Evolutionary conservation across 2,888 invertebrate species (phyloP).

Genomic region (Clusia tigrina): DNA sequence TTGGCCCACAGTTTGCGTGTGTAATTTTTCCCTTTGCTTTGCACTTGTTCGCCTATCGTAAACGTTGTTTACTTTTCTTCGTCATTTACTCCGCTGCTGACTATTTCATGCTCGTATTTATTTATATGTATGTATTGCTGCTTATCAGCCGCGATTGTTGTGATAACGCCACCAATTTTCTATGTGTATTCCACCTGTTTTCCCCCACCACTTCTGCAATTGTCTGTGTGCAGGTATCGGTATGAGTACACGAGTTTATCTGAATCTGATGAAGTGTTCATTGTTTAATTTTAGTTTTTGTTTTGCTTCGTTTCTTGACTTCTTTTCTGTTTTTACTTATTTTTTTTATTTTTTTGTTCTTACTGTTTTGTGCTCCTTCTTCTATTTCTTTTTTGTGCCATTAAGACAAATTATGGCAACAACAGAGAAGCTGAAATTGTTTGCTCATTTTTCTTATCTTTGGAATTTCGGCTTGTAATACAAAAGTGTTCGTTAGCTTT

Average conservation of each 20-base stretch:
- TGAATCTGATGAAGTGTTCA: conserved; percentile 11
- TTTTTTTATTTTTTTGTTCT: neutral
- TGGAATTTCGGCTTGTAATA: conserved; percentile 19
- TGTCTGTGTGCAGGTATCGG: too few species aligned
- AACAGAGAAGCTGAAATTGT: neutral
- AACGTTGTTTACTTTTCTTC: neutral
- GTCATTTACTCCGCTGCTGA: neutral
- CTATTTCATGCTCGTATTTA: too few species aligned
- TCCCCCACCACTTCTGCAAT: too few species aligned
- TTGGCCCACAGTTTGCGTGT: neutral
- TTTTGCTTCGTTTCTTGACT: conserved; percentile 28
- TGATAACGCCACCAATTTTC: neutral
- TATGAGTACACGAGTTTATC: too few species aligned
- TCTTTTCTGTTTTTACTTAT: neutral
- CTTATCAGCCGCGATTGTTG: conserved; percentile 2
- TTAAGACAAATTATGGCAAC: neutral
- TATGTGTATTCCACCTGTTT: neutral
- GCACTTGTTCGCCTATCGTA: neutral
- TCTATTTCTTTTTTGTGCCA: conserved; percentile 11
- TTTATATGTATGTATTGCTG: too few species aligned
- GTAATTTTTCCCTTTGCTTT: neutral
- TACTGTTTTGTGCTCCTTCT: conserved; percentile 4
- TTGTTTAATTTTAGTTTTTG: conserved; percentile 22
- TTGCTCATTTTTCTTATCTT: conserved; percentile 13
- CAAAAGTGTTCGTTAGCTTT: conserved; percentile 7